Base-by-base conservation (phyloP, 2,888 invertebrate species). In the Agrochola lychnidis region DNA sequence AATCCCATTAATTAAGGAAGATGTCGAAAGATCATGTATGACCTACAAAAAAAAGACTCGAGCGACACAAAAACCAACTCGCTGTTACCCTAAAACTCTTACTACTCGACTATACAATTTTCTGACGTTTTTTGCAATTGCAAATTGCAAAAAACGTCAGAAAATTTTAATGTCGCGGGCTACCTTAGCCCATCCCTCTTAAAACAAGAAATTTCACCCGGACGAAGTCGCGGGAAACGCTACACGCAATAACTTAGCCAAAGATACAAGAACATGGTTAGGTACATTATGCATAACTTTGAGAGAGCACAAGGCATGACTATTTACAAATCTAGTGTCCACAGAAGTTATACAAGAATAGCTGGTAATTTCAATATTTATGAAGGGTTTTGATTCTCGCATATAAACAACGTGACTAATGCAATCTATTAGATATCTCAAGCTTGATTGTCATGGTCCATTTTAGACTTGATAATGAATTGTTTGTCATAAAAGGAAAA, bases 381-480 rank as follows among this genome's bases (percentile, higher is more conserved):
- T 45, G 25, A 53, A 53, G 51, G 45, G 19, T 53, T 67, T 73
- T 66, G 66, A 73, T 79, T 62, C 79, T 53, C 56, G 25, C 73
- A 67, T 79, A 62, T 45, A 67, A 74, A 64, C 25, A 42, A 45
- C 48, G 59, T 79, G 80, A 79, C 53, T 64, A 79, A 79, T 66
- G 53, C 45, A 74, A 74, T 53, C 53, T 19, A 53, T 64, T 64
- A 66, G 30, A 74, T 74, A 70, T 67, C 76, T 53, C 53, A 36
- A 16, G n/a, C 51, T 45, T 53, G 70, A 81, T 70, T 76, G 69
- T 76, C 42, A 51, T 22, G 53, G 36, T 36, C 30, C 42, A 57
- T 57, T 76, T 70, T 14, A 53, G 36, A 76, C 62, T 61, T n/a
- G 80, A 70, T 80, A 81, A 67, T 81, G 66, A 76, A 81, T 80